Evolutionary conservation across 35 echinoderm and acorn worm species (phyloP), one percentile per base, ranked within the genome.

Genomic region (Stichopus chloronotus): DNA sequence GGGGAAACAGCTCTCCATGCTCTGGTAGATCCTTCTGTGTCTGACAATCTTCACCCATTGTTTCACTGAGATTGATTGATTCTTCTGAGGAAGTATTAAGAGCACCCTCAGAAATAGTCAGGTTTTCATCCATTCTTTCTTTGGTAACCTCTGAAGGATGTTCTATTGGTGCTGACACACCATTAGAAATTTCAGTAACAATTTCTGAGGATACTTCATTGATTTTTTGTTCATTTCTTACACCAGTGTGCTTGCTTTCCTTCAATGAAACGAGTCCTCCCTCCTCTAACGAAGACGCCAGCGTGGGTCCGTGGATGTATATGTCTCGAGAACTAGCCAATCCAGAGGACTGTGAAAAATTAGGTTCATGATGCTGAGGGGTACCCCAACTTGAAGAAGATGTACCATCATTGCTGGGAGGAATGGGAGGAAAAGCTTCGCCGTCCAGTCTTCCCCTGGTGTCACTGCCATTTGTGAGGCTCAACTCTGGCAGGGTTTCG

Each of bases 401-500:
- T 5, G 21, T 43, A 17, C 16, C 87, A 72, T 63, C 60, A 30
- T 59, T 61, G 59, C 60, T 63, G 25, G 43, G 59, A 30, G 52
- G 52, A 16, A 22, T 20, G 5, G 21, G 22, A 69, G 30, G 52
- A 16, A 8, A 23, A 72, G 12, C 30, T 52, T 71, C 14, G 12
- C 7, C 21, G 21, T 23, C 25, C n/a, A 22, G 58, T 12, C 9
- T 25, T 9, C 21, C 14, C 4, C 11, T 89, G 57, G 30, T 61
- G 14, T 63, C n/a, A 7, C 25, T 23, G 14, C 21, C 87, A n/a
- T 54, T 55, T 24, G 20, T 5, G 59, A 89, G 52, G 25, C 57
- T 59, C 14, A 85, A 86, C 21, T 20, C 57, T 9, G 69, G 92
- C 76, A 92, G 88, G 22, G 25, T 74, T 61, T 97, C 92, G 89